Base-by-base conservation (phyloP, 64 coral and sea anemone genomes). In the Montipora foliosa region DNA sequence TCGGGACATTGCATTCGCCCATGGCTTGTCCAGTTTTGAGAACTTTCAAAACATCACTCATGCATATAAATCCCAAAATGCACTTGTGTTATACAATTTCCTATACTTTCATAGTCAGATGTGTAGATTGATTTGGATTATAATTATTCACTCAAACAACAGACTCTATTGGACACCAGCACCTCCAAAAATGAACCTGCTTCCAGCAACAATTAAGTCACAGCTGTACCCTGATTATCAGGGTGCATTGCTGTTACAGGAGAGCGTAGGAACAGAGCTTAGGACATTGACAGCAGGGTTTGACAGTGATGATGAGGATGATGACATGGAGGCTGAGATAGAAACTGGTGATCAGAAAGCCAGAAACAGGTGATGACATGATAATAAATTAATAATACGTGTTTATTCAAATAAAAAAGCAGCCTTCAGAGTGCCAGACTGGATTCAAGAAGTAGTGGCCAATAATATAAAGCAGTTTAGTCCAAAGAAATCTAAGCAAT, bases 111-210 rank as follows among this genome's bases (percentile, higher is more conserved):
- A 37, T 37, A 37, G 37, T 37, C 37, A 37, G 52, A 4, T 64
- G 13, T 64, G 13, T 64, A 64, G 8, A 64, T 64, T 12, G 8
- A 16, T 64, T 64, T 55, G 37, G 37, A 37, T 67, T 13, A 14
- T 17, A 14, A 14, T 9, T 15, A 13, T 67, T 13, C 8, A 67
- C 15, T 67, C 62, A 67, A 67, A 15, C 16, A 15, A 58, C 22
- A 84, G 87, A 71, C 89, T 98, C 21, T 99, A 99, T 69, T 99
- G 98, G 98, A 99, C 95, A 58, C 98, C 98, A 67, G 98, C 98
- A 5, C 98, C 98, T 48, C 98, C 98, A 17, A 99, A 99, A 84
- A 94, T 99, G 92, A 76, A 95, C 55, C 80, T 99, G 14, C 84
- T 89, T 11, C 98, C 98, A 2, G 86, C 83, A 8, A 83, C 94